A percentile compares a stretch with the other conserved stretches of the same genome.
Conservation (phyloP, 2,113 vertebrate genomes). For the Otolemur garnettii region DNA sequence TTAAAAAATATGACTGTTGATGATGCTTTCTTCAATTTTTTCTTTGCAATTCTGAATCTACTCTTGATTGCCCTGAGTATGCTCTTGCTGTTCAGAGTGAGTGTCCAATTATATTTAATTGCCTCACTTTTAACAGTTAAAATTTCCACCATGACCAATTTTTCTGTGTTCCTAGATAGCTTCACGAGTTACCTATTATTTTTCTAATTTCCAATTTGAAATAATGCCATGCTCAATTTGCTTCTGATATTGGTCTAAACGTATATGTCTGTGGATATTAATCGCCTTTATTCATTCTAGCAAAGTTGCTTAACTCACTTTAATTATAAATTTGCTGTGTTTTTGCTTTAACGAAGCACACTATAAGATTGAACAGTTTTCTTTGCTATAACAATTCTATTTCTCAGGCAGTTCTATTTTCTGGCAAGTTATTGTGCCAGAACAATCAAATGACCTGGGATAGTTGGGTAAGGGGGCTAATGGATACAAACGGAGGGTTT, state of each 20-base stretch:
- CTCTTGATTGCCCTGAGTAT: conserved; percentile 68
- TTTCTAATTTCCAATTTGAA: conserved; percentile 71
- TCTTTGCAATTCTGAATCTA: conserved; percentile 49
- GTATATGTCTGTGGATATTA: conserved; percentile 40
- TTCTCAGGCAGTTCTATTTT: too few relatives aligned
- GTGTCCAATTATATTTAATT: conserved; percentile 79
- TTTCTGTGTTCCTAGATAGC: conserved; percentile 67
- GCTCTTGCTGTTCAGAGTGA: conserved; percentile 69
- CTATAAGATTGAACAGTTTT: conserved; percentile 34
- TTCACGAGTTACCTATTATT: conserved; percentile 67
- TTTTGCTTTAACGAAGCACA: conserved; percentile 32
- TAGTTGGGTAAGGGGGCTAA: conserved; percentile 1
- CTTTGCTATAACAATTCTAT: conserved; percentile 41
- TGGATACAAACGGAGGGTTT: conserved; percentile 22
- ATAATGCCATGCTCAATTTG: conserved; percentile 66
- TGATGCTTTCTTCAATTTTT: conserved; percentile 57
- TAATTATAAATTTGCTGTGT: conserved; percentile 65
- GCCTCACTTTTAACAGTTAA: conserved; percentile 75
- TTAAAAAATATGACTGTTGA: conserved; percentile 61
- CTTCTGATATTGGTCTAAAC: conserved; percentile 67
- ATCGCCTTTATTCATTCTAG: conserved; percentile 35
- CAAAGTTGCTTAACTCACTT: conserved; percentile 68
- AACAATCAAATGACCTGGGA: conserved; percentile 29
- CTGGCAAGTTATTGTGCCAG: conserved; percentile 1
- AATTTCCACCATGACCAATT: conserved; percentile 73